Base-by-base conservation (phyloP, 2,113 vertebrate species). In the Brachyistius frenatus region DNA sequence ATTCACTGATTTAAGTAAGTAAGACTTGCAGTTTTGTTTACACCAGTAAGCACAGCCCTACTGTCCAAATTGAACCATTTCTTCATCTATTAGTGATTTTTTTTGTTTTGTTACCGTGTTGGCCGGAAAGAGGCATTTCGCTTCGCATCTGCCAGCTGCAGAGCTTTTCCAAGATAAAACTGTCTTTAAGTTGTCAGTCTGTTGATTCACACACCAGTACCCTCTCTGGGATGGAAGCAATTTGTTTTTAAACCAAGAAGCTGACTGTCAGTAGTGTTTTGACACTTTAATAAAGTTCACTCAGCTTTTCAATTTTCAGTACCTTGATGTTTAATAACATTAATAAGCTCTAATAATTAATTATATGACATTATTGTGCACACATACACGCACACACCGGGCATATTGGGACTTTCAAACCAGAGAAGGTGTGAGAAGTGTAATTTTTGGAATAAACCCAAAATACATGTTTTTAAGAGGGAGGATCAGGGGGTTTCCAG, bases 151-250 rank as follows among this genome's bases (percentile, higher is more conserved):
- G 64, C 13, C 84, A 66, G 52, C 84, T 73, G 33, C 53, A 6
- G 30, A 66, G 55, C 56, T 66, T 62, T 23, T 78, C 46, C 15
- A n/a, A 54, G 47, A 58, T 65, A 64, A 75, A 74, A 56, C 72
- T 53, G 61, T 73, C 61, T 61, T 66, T 52, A 66, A 67, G 50
- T 66, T 84, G 68, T 82, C 81, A 82, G 60, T 73, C 71, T 83
- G 68, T 23, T 68, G 50, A 71, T 71, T 80, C 54, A 81, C 77
- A 70, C 68, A 81, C 71, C 33, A 50, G 52, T 33, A 11, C 16
- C 41, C 53, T 61, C 35, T 71, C 7, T 30, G 44, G 67, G 36
- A 82, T 83, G 73, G 66, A 81, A 80, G 68, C 68, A 78, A 76
- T 87, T 83, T 78, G 62, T 69, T 83, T 78, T 74, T 32, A 60